Percentiles rank a stretch among this genome's conserved stretches.
phyloP scores from a whole-genome alignment of 2,113 vertebrate genomes.

The Galeopterus variegatus region DNA sequence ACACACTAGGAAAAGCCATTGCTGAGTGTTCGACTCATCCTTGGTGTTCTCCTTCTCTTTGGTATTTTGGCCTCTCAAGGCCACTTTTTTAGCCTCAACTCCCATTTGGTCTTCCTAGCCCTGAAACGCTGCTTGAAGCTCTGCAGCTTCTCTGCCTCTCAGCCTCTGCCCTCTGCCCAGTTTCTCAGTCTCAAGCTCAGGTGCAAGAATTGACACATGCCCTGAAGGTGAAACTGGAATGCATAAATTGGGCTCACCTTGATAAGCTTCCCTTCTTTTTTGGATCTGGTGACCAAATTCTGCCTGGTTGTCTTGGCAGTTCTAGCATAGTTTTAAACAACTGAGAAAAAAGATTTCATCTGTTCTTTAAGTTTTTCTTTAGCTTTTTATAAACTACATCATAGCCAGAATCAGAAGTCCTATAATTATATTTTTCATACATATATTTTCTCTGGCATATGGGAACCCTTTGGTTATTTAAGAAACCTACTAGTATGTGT shows the following conservation, averaged over 20 bases:
- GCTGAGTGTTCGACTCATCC: not conserved
- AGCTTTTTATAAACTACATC: not conserved
- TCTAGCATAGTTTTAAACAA: not conserved
- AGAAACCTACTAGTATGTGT: not conserved
- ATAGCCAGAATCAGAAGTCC: not conserved
- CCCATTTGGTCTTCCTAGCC: not conserved
- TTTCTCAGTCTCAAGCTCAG: not conserved
- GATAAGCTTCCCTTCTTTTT: not conserved
- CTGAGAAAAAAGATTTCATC: not conserved
- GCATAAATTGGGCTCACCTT: not conserved
- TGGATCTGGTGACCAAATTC: not conserved
- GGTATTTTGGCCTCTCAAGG: not conserved
- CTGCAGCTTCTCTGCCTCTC: not conserved
- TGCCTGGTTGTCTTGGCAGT: not conserved
- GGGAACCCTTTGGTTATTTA: not conserved
- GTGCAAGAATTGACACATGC: not conserved
- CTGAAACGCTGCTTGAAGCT: not conserved
- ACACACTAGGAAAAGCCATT: not conserved
- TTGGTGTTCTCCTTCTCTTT: not conserved
- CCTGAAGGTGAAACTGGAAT: not conserved
- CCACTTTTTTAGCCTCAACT: not conserved
- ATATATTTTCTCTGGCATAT: not conserved
- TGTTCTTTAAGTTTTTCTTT: not conserved
- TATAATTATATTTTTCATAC: not conserved
- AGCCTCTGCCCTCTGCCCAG: not conserved